These are phyloP conservation scores for Ophiodon elongatus DNA, from an alignment of 2,113 vertebrate genomes.

Conservation along the genomic window DNA sequence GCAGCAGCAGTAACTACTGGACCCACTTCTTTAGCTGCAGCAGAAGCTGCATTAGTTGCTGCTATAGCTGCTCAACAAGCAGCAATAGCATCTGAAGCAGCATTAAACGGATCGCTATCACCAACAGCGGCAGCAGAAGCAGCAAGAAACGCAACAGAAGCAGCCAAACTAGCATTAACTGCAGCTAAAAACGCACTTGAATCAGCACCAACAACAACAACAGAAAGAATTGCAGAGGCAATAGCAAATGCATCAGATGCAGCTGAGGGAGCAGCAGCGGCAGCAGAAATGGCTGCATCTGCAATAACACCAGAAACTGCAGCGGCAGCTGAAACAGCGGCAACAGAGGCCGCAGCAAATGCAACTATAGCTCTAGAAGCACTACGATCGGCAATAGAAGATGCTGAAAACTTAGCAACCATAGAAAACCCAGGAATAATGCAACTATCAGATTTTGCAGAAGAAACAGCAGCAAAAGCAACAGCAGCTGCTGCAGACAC, in stretches of 20 bases:
- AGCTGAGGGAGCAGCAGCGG: conserved; percentile 5
- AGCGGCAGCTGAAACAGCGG: background rate
- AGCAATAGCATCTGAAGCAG: background rate
- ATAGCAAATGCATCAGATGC: background rate
- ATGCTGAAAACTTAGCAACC: background rate
- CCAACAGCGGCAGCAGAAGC: background rate
- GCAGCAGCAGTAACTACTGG: background rate
- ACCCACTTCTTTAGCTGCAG: background rate
- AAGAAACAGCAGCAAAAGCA: background rate
- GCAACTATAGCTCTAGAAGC: background rate
- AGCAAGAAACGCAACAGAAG: background rate
- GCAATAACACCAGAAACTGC: background rate
- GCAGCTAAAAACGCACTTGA: background rate
- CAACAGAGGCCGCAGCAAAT: background rate
- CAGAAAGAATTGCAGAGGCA: background rate
- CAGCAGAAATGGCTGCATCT: background rate
- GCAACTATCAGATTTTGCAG: background rate
- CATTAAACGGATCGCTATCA: background rate
- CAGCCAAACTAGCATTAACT: background rate
- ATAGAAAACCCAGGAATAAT: background rate
- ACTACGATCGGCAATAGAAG: background rate
- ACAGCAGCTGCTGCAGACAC: background rate
- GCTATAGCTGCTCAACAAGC: background rate
- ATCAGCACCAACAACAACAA: background rate
- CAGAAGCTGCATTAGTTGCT: background rate